Percentiles rank a stretch among this genome's conserved stretches.
Evolutionary conservation across 2,797 vertebrate species (phyloP).

Genomic region (Paguma larvata): DNA sequence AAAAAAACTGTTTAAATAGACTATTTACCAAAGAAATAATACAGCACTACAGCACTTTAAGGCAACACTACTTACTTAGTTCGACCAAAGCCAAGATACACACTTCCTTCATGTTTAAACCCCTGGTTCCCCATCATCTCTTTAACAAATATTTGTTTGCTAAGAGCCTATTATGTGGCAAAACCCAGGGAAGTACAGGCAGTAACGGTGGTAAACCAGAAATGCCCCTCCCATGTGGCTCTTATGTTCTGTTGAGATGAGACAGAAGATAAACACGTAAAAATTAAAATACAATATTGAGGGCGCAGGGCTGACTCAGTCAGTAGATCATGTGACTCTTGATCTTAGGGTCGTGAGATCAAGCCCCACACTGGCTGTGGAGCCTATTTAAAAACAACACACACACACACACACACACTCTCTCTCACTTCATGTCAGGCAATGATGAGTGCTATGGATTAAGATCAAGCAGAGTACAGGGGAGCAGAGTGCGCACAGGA

Average conservation of each 20-base stretch:
- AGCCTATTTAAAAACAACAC: background rate
- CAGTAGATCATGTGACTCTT: background rate
- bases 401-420: background rate
- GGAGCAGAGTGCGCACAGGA: background rate
- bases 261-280: background rate
- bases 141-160: background rate
- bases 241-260: background rate
- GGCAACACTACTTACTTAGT: background rate
- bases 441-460: fast-evolving
- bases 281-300: background rate
- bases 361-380: background rate
- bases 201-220: background rate
- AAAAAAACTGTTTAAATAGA: background rate
- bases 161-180: background rate
- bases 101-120: background rate
- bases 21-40: background rate
- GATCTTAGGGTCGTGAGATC: background rate
- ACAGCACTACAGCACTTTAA: background rate
- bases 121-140: background rate
- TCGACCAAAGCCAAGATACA: constrained; percentile 24
- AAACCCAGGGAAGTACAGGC: background rate
- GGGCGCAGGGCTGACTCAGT: background rate
- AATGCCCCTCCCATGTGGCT: background rate
- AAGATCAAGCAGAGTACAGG: too few relatives aligned
- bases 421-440: background rate